Percentiles rank a stretch among this genome's conserved stretches.
phyloP scores from a whole-genome alignment of 2,113 vertebrate genomes.

The Chloroceryle aenea region DNA sequence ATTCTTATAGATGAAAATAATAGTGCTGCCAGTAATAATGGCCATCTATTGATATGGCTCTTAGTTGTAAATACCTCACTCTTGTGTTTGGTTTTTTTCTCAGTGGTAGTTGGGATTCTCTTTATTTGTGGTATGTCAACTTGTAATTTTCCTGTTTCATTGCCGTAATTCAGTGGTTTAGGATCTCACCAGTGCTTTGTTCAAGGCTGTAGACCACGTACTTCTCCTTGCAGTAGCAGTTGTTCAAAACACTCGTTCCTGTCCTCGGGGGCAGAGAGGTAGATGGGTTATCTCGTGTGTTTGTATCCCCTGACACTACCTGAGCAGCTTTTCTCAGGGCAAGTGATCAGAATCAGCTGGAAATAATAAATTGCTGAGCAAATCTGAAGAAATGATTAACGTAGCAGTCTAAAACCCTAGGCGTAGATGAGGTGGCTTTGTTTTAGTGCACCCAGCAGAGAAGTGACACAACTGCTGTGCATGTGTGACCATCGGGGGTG shows the following conservation, averaged over 20 bases:
- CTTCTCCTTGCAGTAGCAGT: neutral
- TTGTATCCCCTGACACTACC: accelerated
- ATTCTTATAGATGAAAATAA: neutral
- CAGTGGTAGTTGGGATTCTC: neutral
- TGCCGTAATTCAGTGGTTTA: neutral
- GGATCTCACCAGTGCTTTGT: neutral
- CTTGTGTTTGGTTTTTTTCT: no score
- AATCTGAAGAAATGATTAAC: neutral
- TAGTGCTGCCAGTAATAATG: neutral
- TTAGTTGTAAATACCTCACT: neutral
- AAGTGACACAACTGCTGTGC: neutral
- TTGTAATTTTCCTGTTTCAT: neutral
- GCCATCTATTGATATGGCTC: accelerated
- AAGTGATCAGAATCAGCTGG: neutral
- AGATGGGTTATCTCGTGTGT: no score
- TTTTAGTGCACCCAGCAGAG: neutral
- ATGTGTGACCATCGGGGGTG: accelerated
- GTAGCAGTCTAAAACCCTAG: no score
- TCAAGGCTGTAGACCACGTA: neutral
- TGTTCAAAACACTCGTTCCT: neutral
- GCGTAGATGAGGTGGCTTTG: neutral
- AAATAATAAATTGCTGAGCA: neutral
- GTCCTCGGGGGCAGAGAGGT: neutral
- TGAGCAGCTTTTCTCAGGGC: neutral
- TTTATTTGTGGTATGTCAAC: neutral